Evolutionary conservation across 1,140 invertebrate species (phyloP).

Genomic region (Zophobas morio): DNA sequence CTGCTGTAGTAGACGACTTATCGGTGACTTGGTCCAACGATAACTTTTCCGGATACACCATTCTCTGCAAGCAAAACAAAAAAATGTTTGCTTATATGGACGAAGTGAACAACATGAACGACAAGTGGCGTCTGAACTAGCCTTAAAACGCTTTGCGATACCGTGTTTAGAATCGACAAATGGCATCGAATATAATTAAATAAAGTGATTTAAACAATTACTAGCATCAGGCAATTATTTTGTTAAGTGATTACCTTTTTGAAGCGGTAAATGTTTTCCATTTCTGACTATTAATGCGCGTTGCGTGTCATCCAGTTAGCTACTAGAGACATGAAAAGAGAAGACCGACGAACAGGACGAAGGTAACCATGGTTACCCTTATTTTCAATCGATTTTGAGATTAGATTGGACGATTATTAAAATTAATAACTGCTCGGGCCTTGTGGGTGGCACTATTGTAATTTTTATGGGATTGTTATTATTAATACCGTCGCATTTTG

Average conservation of each 20-base stretch:
- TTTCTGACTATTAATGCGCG: slow-evolving; percentile 58
- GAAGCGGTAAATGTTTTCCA: slow-evolving; percentile 67
- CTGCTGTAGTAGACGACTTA: slow-evolving; percentile 54
- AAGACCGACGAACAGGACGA: slow-evolving; percentile 25
- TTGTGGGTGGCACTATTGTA: not conserved
- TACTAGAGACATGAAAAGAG: slow-evolving; percentile 34
- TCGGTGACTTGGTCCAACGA: slow-evolving; percentile 61
- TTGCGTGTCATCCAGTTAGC: slow-evolving; percentile 45
- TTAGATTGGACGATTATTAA: slow-evolving; percentile 7
- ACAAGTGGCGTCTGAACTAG: slow-evolving; percentile 11
- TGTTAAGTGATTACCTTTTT: slow-evolving; percentile 65
- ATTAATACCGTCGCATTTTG: not conserved
- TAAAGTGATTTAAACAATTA: slow-evolving; percentile 32
- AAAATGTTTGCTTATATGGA: slow-evolving; percentile 34
- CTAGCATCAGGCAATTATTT: slow-evolving; percentile 33
- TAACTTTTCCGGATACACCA: slow-evolving; percentile 67
- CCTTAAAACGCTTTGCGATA: slow-evolving; percentile 29
- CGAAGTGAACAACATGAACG: slow-evolving; percentile 2
- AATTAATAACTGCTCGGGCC: not conserved
- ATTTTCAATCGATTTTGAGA: slow-evolving; percentile 35
- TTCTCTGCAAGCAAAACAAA: slow-evolving; percentile 59
- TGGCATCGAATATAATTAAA: slow-evolving; percentile 41
- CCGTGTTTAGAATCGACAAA: slow-evolving; percentile 33
- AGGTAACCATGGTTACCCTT: not conserved
- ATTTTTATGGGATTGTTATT: no score